Percentiles rank a stretch among this genome's conserved stretches.
These are phyloP conservation scores for Semotilus atromaculatus DNA, from an alignment of 2,797 vertebrate genomes.

Conservation along the genomic window DNA sequence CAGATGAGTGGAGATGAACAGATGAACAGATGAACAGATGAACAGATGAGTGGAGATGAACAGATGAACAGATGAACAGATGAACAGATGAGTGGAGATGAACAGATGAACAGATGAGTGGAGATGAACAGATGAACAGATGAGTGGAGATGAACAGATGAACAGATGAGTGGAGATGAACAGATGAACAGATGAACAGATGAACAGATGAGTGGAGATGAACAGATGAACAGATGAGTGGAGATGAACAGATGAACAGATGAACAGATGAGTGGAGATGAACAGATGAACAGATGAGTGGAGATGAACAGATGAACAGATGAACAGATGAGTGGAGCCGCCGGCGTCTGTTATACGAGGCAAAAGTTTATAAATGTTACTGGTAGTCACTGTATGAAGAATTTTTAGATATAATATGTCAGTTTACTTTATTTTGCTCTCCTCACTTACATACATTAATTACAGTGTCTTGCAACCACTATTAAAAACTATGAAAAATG, in stretches of 20 bases:
- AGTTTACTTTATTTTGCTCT: no score
- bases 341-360: conserved; percentile 77
- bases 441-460: no score
- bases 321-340: conserved; percentile 62
- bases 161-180: background rate
- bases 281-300: background rate
- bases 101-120: background rate
- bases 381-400: no score
- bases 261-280: background rate
- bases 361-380: no score
- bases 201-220: background rate
- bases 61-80: no score
- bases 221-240: background rate
- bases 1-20: background rate
- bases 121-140: background rate
- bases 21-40: no score
- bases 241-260: background rate
- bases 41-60: background rate
- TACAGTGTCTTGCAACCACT: no score
- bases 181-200: no score
- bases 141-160: background rate
- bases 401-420: no score
- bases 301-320: no score
- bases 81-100: background rate
- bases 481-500: no score